phyloP scores from a whole-genome alignment of 2,888 invertebrate genomes.

The Drosophila anomalata region DNA sequence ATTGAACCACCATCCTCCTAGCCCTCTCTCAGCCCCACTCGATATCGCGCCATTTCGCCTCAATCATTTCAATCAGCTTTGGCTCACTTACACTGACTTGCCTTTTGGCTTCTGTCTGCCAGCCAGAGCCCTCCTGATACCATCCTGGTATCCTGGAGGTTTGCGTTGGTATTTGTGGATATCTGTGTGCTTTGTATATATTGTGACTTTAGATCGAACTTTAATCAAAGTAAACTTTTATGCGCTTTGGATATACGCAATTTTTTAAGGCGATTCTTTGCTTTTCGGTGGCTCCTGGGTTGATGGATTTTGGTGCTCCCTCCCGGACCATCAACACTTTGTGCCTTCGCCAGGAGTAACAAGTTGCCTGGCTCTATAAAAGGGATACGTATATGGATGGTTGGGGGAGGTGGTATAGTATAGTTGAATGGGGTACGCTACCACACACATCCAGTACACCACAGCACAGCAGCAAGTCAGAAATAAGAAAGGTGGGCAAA shows the following conservation, averaged over 20 bases:
- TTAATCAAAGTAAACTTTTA: constrained; percentile 80
- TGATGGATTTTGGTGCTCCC: constrained; percentile 62
- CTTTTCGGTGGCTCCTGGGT: constrained; percentile 29
- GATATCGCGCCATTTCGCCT: constrained; percentile 72
- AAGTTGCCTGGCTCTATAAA: constrained; percentile 58
- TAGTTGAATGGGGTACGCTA: constrained; percentile 32
- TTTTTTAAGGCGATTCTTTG: constrained; percentile 59
- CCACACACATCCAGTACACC: neutral
- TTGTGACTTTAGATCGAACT: constrained; percentile 73
- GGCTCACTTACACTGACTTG: constrained; percentile 77
- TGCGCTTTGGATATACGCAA: constrained; percentile 55
- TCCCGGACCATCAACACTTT: constrained; percentile 32
- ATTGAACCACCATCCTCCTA: neutral
- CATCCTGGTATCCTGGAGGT: constrained; percentile 28
- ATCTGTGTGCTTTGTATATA: constrained; percentile 52
- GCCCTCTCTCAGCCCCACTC: constrained; percentile 17
- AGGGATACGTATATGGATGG: constrained; percentile 10
- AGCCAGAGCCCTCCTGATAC: constrained; percentile 16
- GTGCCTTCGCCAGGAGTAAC: constrained; percentile 57
- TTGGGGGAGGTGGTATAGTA: neutral
- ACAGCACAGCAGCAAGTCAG: constrained; percentile 33
- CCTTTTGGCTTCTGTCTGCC: constrained; percentile 65
- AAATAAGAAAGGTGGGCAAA: constrained; percentile 22
- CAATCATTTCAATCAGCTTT: constrained; percentile 79
- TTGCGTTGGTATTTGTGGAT: constrained; percentile 61